Conservation (phyloP, 2,113 vertebrate species). For the Malaclemys terrapin region DNA sequence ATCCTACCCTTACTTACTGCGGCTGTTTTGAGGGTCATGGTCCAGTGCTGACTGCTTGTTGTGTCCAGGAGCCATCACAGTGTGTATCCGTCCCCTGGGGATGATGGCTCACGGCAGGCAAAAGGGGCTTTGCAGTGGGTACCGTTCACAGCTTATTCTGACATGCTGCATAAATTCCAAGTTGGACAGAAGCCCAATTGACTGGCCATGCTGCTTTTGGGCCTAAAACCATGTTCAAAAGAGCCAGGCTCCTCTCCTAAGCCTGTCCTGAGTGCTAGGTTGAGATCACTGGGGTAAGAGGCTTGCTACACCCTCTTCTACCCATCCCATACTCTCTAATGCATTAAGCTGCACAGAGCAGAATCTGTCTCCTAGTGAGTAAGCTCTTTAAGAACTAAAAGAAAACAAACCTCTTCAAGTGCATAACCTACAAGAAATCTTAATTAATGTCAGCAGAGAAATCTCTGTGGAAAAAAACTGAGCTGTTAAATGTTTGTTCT, state of each 20-base stretch:
- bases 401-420: conserved; percentile 20
- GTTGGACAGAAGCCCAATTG: not conserved
- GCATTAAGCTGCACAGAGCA: not conserved
- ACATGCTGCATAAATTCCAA: not conserved
- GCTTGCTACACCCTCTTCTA: not conserved
- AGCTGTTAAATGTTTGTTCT: conserved; percentile 50
- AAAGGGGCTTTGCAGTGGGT: not conserved
- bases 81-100: not conserved
- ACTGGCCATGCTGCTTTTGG: not conserved
- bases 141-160: not conserved
- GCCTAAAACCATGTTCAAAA: not conserved
- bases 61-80: not conserved
- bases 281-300: not conserved
- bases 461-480: not conserved
- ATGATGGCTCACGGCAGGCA: not conserved
- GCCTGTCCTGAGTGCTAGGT: fast-evolving
- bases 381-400: conserved; percentile 1
- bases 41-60: not conserved
- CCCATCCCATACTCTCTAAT: not conserved
- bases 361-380: not conserved
- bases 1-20: not conserved
- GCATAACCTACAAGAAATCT: conserved; percentile 61
- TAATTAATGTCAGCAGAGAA: conserved; percentile 49
- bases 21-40: not conserved
- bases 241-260: not conserved